phyloP scores from a whole-genome alignment of 2,888 invertebrate genomes.

The Deilephila elpenor region DNA sequence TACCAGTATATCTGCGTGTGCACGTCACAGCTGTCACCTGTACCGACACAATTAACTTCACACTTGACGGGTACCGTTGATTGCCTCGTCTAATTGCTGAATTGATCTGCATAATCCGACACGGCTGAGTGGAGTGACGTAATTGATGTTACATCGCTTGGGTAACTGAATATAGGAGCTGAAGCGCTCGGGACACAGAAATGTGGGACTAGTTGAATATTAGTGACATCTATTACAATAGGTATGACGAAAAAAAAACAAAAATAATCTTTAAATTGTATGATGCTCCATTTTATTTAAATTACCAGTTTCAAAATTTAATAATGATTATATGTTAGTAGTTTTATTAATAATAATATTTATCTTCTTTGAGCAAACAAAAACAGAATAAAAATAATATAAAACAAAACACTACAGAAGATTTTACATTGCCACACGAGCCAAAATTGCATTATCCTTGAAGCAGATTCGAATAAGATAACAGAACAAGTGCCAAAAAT shows the following conservation, averaged over 20 bases:
- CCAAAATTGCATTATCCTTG: conserved; percentile 6
- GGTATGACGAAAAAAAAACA: too few species aligned
- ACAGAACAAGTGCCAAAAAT: not conserved
- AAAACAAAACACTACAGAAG: not conserved
- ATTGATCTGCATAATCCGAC: not conserved
- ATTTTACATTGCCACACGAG: not conserved
- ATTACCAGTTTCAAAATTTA: too few species aligned
- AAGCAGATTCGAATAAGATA: not conserved
- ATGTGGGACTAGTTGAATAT: too few species aligned
- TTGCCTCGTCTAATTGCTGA: not conserved
- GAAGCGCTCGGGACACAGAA: too few species aligned
- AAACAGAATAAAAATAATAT: not conserved
- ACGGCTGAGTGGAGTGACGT: not conserved
- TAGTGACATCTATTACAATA: too few species aligned
- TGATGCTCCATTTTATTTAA: too few species aligned
- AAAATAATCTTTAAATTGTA: too few species aligned
- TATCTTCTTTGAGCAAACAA: too few species aligned
- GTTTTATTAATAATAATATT: too few species aligned
- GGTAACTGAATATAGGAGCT: too few species aligned
- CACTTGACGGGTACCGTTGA: not conserved
- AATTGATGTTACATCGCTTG: not conserved
- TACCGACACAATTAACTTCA: not conserved
- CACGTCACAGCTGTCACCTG: not conserved
- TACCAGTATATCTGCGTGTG: too few species aligned
- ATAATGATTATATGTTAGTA: too few species aligned